Conservation (phyloP, 2,888 invertebrate species). For the Iselma pallidipennis region DNA sequence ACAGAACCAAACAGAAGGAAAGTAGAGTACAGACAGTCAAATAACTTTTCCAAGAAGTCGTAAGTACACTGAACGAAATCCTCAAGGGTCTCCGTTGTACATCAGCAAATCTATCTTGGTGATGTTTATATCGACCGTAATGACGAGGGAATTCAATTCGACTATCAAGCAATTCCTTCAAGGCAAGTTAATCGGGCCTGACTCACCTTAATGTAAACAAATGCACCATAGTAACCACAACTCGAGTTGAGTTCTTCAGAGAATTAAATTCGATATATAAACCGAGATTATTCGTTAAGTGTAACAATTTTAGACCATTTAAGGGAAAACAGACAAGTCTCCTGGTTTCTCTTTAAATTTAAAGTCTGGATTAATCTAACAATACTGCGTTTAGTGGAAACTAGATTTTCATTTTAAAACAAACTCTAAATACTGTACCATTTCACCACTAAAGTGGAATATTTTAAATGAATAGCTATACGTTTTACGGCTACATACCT, state of each 20-base stretch:
- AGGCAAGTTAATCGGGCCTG: not conserved
- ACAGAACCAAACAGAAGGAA: not conserved
- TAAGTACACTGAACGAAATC: constrained; percentile 10
- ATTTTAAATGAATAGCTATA: too few relatives aligned
- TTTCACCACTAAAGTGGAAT: too few relatives aligned
- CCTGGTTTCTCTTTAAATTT: too few relatives aligned
- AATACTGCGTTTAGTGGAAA: too few relatives aligned
- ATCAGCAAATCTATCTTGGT: constrained; percentile 4
- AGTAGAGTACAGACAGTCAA: constrained; percentile 29
- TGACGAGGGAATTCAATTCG: constrained; percentile 6
- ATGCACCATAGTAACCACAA: not conserved
- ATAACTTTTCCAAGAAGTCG: constrained; percentile 26
- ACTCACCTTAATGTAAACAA: constrained; percentile 2
- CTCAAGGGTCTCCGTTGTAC: not conserved
- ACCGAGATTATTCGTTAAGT: not conserved
- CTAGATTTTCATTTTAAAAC: too few relatives aligned
- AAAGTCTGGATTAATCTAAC: not conserved
- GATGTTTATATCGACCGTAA: constrained; percentile 5
- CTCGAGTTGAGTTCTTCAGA: too few relatives aligned
- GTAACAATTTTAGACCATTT: not conserved
- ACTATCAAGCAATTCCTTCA: not conserved
- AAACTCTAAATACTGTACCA: too few relatives aligned
- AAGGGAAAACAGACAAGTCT: too few relatives aligned
- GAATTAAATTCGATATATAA: not conserved
- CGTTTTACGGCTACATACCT: too few relatives aligned